phyloP scores from a whole-genome alignment of 2,113 vertebrate genomes.

The Zapus hudsonius region DNA sequence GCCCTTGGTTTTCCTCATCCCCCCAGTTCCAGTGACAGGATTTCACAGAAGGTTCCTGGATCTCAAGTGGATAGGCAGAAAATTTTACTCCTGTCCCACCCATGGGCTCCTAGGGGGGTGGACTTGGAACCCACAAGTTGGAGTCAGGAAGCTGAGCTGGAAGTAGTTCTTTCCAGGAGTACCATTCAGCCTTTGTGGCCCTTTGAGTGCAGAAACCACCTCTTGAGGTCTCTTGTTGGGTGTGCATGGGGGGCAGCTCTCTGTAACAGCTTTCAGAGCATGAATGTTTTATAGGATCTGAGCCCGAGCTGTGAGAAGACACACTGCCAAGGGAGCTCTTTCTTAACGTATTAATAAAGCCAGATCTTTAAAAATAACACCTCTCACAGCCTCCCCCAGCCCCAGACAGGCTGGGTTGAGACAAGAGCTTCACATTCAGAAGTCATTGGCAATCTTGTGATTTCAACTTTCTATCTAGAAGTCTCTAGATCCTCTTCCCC shows the following conservation, averaged over 20 bases:
- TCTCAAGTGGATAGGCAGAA: slow-evolving; percentile 13
- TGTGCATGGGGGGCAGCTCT: slow-evolving; percentile 75
- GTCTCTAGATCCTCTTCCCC: slow-evolving; percentile 68
- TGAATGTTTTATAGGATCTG: slow-evolving; percentile 93
- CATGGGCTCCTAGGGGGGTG: neutral
- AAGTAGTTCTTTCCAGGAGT: slow-evolving; percentile 58
- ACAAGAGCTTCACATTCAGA: slow-evolving; percentile 77
- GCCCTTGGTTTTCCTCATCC: neutral
- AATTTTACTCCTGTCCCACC: fast-evolving
- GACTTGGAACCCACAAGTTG: neutral
- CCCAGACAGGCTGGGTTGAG: slow-evolving; percentile 73
- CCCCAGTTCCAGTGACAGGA: neutral
- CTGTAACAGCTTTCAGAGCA: slow-evolving; percentile 89
- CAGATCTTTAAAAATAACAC: slow-evolving; percentile 87
- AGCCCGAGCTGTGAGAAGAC: slow-evolving; percentile 89
- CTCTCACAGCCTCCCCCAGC: slow-evolving; percentile 46
- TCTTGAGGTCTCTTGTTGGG: slow-evolving; percentile 60
- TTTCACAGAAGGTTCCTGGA: slow-evolving; percentile 72
- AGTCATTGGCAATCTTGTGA: slow-evolving; percentile 81
- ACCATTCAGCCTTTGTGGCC: slow-evolving; percentile 55
- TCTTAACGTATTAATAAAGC: slow-evolving; percentile 89
- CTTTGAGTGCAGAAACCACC: slow-evolving; percentile 79
- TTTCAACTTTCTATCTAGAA: slow-evolving; percentile 85
- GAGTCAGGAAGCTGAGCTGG: neutral
- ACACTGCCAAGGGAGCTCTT: slow-evolving; percentile 88